Percentiles rank a stretch among this genome's conserved stretches.
These are phyloP conservation scores for Drosophila meridiana DNA, from an alignment of 2,888 invertebrate species.

Conservation along the genomic window DNA sequence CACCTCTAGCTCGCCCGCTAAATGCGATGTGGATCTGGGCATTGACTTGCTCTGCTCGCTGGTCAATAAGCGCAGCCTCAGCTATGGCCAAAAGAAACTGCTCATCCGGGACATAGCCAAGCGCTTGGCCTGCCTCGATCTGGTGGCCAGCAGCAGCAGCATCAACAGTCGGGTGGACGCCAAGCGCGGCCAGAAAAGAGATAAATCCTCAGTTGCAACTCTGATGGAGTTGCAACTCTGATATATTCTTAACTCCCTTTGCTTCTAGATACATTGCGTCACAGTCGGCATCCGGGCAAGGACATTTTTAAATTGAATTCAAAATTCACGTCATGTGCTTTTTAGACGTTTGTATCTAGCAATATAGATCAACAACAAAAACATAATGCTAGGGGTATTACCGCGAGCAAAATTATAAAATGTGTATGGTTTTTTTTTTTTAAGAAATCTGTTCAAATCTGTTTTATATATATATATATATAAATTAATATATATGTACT, in stretches of 20 bases:
- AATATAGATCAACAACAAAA: too few species aligned
- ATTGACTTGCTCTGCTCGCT: constrained; percentile 83
- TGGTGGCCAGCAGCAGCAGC: constrained; percentile 25
- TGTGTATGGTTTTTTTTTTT: constrained; percentile 25
- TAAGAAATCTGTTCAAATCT: constrained; percentile 30
- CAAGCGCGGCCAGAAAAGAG: constrained; percentile 2
- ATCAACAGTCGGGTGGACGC: constrained; percentile 21
- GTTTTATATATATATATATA: constrained; percentile 21
- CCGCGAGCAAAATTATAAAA: constrained; percentile 28
- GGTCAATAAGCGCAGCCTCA: constrained; percentile 82
- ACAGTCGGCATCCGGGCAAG: background rate
- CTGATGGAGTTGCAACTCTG: background rate
- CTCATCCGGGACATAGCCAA: constrained; percentile 82
- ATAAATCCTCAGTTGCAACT: background rate
- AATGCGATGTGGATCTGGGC: constrained; percentile 80
- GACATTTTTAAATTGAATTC: constrained; percentile 9
- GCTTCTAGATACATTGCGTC: background rate
- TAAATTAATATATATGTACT: constrained; percentile 15
- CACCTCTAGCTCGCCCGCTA: constrained; percentile 14
- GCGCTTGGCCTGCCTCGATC: constrained; percentile 68
- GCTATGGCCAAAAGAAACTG: constrained; percentile 77
- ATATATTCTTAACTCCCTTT: background rate
- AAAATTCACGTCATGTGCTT: too few species aligned
- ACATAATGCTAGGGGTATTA: constrained; percentile 15
- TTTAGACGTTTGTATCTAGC: too few species aligned